Conservation (phyloP, 2,113 vertebrate species). For the Dipodomys ordii region DNA sequence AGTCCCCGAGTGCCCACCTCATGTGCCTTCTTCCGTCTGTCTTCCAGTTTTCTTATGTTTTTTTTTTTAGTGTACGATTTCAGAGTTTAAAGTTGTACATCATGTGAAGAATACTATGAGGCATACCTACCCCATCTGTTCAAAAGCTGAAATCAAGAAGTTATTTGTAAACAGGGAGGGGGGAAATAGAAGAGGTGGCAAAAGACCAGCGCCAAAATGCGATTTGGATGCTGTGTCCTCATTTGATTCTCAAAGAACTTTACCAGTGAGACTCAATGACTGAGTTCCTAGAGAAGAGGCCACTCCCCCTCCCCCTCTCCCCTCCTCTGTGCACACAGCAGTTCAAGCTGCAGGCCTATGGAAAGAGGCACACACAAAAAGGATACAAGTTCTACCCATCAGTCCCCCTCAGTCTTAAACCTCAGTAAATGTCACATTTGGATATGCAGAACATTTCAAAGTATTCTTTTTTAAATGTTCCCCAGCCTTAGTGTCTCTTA, state of each 20-base stretch:
- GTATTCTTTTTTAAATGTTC: slow-evolving; percentile 48
- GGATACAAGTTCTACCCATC: slow-evolving; percentile 17
- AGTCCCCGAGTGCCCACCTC: not conserved
- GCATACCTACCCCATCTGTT: not conserved
- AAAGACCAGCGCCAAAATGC: not conserved
- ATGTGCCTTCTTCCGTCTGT: not conserved
- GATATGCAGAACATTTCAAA: slow-evolving; percentile 65
- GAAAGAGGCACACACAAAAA: slow-evolving; percentile 34
- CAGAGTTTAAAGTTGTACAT: not conserved
- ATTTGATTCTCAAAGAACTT: not conserved
- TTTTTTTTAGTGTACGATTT: not conserved
- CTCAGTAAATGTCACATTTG: slow-evolving; percentile 70
- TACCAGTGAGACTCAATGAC: not conserved
- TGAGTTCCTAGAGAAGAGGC: not conserved
- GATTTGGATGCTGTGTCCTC: not conserved
- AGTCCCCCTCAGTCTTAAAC: slow-evolving; percentile 35
- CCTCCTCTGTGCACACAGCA: not conserved
- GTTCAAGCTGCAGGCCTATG: not conserved
- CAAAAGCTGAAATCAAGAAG: slow-evolving; percentile 1
- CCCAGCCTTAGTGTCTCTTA: not conserved
- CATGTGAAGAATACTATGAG: not conserved
- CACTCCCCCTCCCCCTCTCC: not conserved
- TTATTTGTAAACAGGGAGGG: not conserved
- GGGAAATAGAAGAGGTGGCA: not conserved
- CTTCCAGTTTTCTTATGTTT: not conserved